These are phyloP conservation scores for Rhynchonycteris naso DNA, from an alignment of 2,797 vertebrate genomes.

Conservation along the genomic window DNA sequence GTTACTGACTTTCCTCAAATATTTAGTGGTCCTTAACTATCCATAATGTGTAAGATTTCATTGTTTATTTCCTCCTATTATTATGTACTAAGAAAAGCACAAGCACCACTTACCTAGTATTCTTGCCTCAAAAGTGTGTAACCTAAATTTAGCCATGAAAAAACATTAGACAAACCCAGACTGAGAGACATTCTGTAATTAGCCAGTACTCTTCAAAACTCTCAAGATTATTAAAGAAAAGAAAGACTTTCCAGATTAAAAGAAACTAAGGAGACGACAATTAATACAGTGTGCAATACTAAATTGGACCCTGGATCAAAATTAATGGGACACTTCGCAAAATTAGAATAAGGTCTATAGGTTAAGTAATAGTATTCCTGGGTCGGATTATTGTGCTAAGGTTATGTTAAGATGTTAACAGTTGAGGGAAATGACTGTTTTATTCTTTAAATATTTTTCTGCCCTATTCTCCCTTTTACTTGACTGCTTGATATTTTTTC, in stretches of 20 bases:
- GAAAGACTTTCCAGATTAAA: slow-evolving; percentile 26
- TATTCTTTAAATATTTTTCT: not conserved
- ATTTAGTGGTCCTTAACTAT: not conserved
- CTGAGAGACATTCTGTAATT: not conserved
- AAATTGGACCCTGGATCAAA: not conserved
- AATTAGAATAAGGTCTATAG: not conserved
- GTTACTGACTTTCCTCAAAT: not conserved
- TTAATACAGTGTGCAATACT: not conserved
- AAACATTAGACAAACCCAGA: slow-evolving; percentile 9
- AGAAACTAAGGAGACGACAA: not conserved
- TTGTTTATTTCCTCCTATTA: not conserved
- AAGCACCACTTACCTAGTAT: not conserved
- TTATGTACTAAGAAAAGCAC: not conserved
- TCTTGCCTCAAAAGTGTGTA: not conserved
- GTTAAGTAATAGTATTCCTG: not conserved
- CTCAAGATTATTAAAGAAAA: not conserved
- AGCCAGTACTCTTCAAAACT: slow-evolving; percentile 22
- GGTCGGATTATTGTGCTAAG: not conserved
- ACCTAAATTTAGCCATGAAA: slow-evolving; percentile 28
- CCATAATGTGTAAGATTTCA: not conserved
- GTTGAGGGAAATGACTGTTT: not conserved
- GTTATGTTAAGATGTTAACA: not conserved
- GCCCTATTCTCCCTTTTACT: no score
- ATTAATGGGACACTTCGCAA: not conserved
- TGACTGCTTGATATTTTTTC: not conserved